Evolutionary conservation across 2,113 vertebrate species (phyloP), one percentile per base, ranked within the genome.

Genomic region (Carollia perspicillata): DNA sequence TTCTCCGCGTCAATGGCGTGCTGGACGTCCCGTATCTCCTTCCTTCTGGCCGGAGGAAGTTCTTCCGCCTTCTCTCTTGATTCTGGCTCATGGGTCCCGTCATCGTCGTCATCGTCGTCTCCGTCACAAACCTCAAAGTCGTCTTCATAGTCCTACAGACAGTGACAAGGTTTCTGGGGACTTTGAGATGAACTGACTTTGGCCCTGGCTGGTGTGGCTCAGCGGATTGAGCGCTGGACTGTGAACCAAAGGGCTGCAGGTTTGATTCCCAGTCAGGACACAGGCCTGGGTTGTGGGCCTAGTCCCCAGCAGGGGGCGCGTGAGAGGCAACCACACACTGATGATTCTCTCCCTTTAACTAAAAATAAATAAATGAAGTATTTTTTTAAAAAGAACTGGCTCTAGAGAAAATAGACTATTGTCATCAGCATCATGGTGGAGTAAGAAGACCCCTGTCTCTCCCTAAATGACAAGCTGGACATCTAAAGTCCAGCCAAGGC

Each of bases 1-100:
- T 99, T 99, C 97, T 99, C 99, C 66, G 99, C 99, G 83, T 97
- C 97, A 97, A 99, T 99, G 51, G 99, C 99, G 98, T 98, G 99
- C 95, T 98, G 99, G 97, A 99, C 99, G 47, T 98, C 99, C 95
- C 99, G 98, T 6, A 99, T 98, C 96, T 99, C 99, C 84, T 98
- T 98, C 77, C 95, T 99, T 93, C 95, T 98, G 55, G 97, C 95
- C 10, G 86, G 90, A 26, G 47, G 90, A 87, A 98, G 84, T 8
- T 98, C 98, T 58, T 96, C 97, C 11, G 1, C 0, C 3, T 89
- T 93, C 89, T 97, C 97, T 90, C 90, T 85, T 14, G 35, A 13
- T 22, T 81, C 93, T 16, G 44, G 60, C 6, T 90, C 94, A 0
- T 65, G 1, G 5, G 60, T 63, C 60, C 28, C 28, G 26, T 18